These are phyloP conservation scores for Cotesia vestalis DNA, from an alignment of 1,140 invertebrate genomes.

Conservation along the genomic window DNA sequence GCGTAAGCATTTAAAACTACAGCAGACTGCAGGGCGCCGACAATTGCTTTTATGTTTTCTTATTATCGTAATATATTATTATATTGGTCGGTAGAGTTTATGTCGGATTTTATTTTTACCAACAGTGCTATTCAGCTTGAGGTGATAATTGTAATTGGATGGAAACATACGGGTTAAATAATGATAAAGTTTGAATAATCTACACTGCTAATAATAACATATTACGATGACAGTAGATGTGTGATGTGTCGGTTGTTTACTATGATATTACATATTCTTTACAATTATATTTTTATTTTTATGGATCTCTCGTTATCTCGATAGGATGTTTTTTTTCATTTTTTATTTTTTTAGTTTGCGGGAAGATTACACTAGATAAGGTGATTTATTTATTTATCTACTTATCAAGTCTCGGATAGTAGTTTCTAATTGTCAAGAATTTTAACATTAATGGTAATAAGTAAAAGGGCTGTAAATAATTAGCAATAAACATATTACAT, in stretches of 20 bases:
- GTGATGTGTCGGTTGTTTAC: no score
- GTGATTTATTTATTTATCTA: not conserved
- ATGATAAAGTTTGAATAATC: no score
- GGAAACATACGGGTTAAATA: conserved; percentile 18
- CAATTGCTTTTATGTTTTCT: conserved; percentile 18
- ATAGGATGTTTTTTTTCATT: not conserved
- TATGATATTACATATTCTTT: no score
- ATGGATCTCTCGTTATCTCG: conserved; percentile 4
- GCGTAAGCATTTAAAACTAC: conserved; percentile 15
- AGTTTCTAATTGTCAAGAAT: not conserved
- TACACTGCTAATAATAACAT: no score
- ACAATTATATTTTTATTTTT: not conserved
- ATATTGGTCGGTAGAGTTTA: not conserved
- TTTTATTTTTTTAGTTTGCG: not conserved
- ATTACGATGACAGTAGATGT: no score
- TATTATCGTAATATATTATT: conserved; percentile 22
- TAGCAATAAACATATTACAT: not conserved
- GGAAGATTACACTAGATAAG: not conserved
- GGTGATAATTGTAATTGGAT: conserved; percentile 2
- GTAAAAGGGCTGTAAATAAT: no score
- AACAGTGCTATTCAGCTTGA: no score
- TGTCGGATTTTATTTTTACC: not conserved
- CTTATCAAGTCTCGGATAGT: not conserved
- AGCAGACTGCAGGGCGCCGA: conserved; percentile 34
- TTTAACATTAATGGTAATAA: not conserved